Base-by-base conservation (phyloP, 2,888 invertebrate genomes). In the Dasypolia templi region DNA sequence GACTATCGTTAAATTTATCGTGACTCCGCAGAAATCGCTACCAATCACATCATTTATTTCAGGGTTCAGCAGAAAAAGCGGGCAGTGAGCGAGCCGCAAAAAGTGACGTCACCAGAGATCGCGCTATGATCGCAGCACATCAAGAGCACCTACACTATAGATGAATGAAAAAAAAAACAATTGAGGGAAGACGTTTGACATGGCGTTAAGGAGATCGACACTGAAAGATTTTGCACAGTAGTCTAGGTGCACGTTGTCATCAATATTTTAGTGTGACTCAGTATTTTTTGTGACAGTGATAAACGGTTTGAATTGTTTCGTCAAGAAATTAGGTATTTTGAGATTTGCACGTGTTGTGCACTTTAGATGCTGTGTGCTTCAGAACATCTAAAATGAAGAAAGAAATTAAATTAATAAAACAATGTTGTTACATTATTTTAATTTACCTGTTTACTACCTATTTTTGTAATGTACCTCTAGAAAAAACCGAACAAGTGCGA, bases 131-230 rank as follows among this genome's bases (percentile, higher is more conserved):
- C 86, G 82, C 81, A 79, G 71, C 81, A 85, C 86, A 87, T 88
- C 87, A 84, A 83, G 83, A 72, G 63, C 61, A 77, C 77, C 79
- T 72, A 80, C 75, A 78, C 73, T 79, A 67, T 65, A 76, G 85
- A 88, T 86, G 85, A 90, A 90, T 85, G 67, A 71, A 84, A 81
- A 94, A 65, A 94, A 93, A 94, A 93, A 93, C 92, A 93, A 94
- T 92, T 93, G 94, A 91, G 90, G 86, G 87, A 91, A 91, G 91
- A 91, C 89, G 91, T 90, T 89, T 91, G 92, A 92, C 89, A 89
- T 78, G 87, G 85, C 86, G 83, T 76, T 79, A 82, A 84, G 84
- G 79, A 82, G 82, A 70, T 63, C 59, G 35, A 11, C 81, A 82
- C 68, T 74, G 78, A 32, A 26, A 42, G n/a, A 53, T 11, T 22